phyloP scores from a whole-genome alignment of 2,113 vertebrate species.

The Stegostoma tigrinum region DNA sequence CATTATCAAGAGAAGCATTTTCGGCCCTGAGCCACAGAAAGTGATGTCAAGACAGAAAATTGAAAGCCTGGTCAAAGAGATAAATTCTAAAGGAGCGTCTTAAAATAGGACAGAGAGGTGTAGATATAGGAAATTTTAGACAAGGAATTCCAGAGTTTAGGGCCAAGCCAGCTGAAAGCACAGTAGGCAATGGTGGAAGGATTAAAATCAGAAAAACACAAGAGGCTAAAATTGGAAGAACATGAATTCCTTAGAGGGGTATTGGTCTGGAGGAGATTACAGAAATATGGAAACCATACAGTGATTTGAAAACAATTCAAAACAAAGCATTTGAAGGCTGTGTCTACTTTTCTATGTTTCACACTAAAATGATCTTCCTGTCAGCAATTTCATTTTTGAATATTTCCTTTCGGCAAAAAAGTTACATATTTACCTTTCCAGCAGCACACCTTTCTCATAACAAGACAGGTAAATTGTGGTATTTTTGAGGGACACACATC shows the following conservation, averaged over 20 bases:
- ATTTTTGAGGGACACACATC: neutral
- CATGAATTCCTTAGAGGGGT: neutral
- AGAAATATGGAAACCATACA: neutral
- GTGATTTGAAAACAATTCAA: neutral
- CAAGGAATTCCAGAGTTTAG: neutral
- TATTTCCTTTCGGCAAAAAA: neutral
- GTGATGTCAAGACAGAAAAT: neutral
- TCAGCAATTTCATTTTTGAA: neutral
- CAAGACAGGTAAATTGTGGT: neutral
- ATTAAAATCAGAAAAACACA: neutral
- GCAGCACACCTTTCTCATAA: neutral
- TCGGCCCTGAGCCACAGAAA: neutral
- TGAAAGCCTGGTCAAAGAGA: neutral
- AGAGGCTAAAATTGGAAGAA: neutral
- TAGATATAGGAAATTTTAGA: neutral
- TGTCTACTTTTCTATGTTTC: neutral
- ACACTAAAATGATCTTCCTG: neutral
- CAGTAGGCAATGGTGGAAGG: neutral
- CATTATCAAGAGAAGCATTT: neutral
- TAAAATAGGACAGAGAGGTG: neutral
- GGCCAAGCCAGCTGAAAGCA: neutral
- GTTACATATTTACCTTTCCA: neutral
- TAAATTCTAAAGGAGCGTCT: neutral
- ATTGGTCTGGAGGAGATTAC: neutral
- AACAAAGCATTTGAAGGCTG: neutral